Conservation (phyloP, 2,113 vertebrate species). For the Canis aureus region DNA sequence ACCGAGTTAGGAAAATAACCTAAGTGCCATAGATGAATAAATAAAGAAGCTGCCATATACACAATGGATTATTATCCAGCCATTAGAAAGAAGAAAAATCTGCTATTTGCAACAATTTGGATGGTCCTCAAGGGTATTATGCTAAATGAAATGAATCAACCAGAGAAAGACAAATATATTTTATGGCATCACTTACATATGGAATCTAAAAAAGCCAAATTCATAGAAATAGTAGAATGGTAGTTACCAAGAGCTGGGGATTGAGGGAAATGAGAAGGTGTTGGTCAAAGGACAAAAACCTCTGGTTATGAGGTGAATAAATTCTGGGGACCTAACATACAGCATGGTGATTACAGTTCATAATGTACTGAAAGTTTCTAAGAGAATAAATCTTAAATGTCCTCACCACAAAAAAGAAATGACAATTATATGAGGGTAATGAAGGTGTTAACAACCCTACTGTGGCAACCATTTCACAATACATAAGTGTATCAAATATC, state of each 20-base stretch:
- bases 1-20: neutral
- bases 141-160: neutral
- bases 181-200: neutral
- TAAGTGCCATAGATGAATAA: neutral
- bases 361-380: neutral
- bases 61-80: neutral
- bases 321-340: neutral
- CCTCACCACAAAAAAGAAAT: neutral
- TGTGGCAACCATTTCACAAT: neutral
- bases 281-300: neutral
- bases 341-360: neutral
- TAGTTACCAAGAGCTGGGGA: neutral
- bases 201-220: neutral
- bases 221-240: neutral
- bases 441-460: neutral
- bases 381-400: neutral
- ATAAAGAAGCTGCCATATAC: neutral
- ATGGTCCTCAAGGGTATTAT: neutral
- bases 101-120: neutral
- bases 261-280: no score
- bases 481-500: neutral
- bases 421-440: neutral
- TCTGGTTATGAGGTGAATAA: neutral
- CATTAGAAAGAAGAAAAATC: neutral
- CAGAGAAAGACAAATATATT: neutral